Evolutionary conservation across 2,888 invertebrate genomes (phyloP), one percentile per base, ranked within the genome.

Genomic region (Tyria jacobaeae): DNA sequence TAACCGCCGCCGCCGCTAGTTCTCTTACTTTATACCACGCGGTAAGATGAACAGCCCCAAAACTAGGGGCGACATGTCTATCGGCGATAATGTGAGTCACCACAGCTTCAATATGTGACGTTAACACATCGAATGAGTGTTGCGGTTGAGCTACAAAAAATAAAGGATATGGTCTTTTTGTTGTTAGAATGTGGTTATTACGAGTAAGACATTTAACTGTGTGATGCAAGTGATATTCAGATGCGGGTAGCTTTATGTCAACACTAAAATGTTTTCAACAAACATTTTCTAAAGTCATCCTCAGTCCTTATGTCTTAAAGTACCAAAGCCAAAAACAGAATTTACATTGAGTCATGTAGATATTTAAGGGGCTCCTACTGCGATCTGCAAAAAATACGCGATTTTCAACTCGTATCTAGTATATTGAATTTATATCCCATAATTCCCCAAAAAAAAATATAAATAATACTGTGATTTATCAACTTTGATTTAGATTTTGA

Each of bases 11-110:
- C n/a, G n/a, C n/a, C 57, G 62, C 55, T 50, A 4, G 10, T 12
- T 51, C 51, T 27, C 24, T 24, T 59, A 24, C n/a, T 57, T 83
- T 82, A 64, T 21, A 63, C 77, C 82, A 67, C 55, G 64, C 57
- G 35, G 57, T 63, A 73, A 69, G 71, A 70, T 70, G 76, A 73
- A 71, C 75, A 79, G 80, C 81, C 84, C 81, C 74, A 75, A 72
- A 78, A 75, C 73, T 69, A 73, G 78, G 81, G 83, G 85, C 72
- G 83, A 80, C 74, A 73, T 79, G 71, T 74, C 79, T 80, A 80
- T 77, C 57, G 61, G 48, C 69, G 83, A 80, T 86, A 85, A 85
- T 83, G 78, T 85, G 84, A 83, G 70, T 83, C 85, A 86, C 87
- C 87, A 72, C 85, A 85, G 75, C 78, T 74, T 81, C 80, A 81